phyloP scores from a whole-genome alignment of 2,888 invertebrate species.

The Campaea margaritaria region DNA sequence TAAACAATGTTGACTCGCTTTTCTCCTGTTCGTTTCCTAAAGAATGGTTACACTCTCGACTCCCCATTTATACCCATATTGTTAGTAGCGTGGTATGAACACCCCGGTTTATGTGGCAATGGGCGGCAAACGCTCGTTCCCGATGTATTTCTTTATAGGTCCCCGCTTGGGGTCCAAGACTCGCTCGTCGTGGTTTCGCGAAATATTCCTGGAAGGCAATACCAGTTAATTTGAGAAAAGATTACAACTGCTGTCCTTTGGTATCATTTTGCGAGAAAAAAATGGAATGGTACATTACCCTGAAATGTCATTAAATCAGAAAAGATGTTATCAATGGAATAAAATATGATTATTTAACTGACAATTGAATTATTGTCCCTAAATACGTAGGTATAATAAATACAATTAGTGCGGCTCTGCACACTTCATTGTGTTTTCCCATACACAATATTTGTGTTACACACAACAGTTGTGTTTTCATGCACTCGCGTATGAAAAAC shows the following conservation, averaged over 20 bases:
- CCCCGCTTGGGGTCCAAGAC: slow-evolving; percentile 80
- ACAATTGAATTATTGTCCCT: too few relatives aligned
- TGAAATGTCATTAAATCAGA: too few relatives aligned
- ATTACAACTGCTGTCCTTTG: slow-evolving; percentile 18
- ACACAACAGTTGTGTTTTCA: too few relatives aligned
- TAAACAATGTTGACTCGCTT: not conserved
- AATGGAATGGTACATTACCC: not conserved
- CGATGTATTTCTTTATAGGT: slow-evolving; percentile 75
- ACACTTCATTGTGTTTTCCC: too few relatives aligned
- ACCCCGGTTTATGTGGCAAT: slow-evolving; percentile 63
- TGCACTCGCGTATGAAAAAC: too few relatives aligned
- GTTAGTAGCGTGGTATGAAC: not conserved
- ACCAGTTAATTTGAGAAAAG: slow-evolving; percentile 21
- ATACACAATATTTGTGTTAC: too few relatives aligned
- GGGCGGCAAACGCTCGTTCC: slow-evolving; percentile 74
- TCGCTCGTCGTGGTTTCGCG: slow-evolving; percentile 75
- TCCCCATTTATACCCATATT: not conserved
- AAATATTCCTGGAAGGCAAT: slow-evolving; percentile 69
- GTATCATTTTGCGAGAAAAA: not conserved
- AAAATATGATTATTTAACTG: too few relatives aligned
- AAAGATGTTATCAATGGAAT: too few relatives aligned
- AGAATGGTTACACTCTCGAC: too few relatives aligned
- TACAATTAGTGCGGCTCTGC: too few relatives aligned
- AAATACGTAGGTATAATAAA: too few relatives aligned
- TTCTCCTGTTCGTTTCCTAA: not conserved